Base-by-base conservation (phyloP, 2,113 vertebrate genomes). In the Nyctereutes procyonoides region DNA sequence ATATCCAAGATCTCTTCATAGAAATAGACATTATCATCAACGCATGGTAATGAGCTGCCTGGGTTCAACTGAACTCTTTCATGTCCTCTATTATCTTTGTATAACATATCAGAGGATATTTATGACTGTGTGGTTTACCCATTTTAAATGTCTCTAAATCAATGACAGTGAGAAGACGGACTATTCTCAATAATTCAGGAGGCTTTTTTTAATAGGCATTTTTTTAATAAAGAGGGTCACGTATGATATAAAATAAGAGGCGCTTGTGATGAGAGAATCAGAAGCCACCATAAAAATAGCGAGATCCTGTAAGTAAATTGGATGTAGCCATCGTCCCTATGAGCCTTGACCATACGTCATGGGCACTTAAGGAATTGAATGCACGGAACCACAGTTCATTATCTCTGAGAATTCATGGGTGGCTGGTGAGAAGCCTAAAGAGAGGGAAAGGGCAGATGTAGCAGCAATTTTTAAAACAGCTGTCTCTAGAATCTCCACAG, bases 291-390 rank as follows among this genome's bases (percentile, higher is more conserved):
- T 92, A 65, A 95, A 95, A 93, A 82, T 24, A 92, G 16, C 60
- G 30, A 69, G 80, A 67, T 73, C 65, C 30, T 24, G 2, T 84
- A 71, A 94, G 77, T 84, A 94, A 92, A 96, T 93, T 93, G 17
- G 15, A 53, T 14, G 16, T 19, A 65, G 32, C 74, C 79, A 28
- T 82, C 30, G 11, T 96, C 28, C 84, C 65, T 32, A 0, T 16
- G 38, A 92, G 76, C 58, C 63, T 65, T 56, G 76, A 95, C n/a
- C 67, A 93, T 88, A 58, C 2, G 9, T 95, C 86, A 95, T 8
- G 7, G 67, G 89, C 88, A 97, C 91, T 96, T 97, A 97, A 71
- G 73, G 77, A 96, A 95, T 58, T 96, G 96, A 80, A 79, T 79
- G n/a, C 5, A 51, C 3, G 79, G 55, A 81, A 81, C n/a, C 79